A percentile compares a stretch with the other conserved stretches of the same genome.
Evolutionary conservation across 1,140 invertebrate genomes (phyloP).

Genomic region (Luehdorfia chinensis): DNA sequence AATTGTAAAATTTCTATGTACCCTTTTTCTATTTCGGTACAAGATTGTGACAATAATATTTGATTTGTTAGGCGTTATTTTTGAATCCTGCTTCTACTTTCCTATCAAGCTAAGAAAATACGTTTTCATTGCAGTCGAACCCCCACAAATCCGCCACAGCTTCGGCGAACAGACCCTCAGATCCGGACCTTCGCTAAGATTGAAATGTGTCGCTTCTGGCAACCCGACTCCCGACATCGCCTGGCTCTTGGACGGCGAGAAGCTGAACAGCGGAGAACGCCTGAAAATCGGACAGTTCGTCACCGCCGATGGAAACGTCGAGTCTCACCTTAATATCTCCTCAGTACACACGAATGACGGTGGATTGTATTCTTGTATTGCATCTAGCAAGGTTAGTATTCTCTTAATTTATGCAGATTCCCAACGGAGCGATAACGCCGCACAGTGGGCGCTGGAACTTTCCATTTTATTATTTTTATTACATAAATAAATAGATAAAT

Average conservation of each 20-base stretch:
- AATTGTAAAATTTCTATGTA: too few species aligned
- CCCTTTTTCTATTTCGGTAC: too few species aligned
- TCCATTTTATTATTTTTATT: too few species aligned
- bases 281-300: slow-evolving; percentile 91
- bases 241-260: slow-evolving; percentile 95
- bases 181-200: slow-evolving; percentile 89
- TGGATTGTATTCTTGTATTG: slow-evolving; percentile 94
- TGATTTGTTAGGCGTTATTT: too few species aligned
- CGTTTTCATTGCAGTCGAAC: slow-evolving; percentile 84
- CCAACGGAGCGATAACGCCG: too few species aligned
- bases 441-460: too few species aligned
- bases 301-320: slow-evolving; percentile 92
- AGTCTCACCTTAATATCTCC: slow-evolving; percentile 95
- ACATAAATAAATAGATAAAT: too few species aligned
- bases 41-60: too few species aligned
- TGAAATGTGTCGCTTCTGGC: slow-evolving; percentile 86
- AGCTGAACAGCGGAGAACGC: slow-evolving; percentile 87
- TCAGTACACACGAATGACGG: slow-evolving; percentile 95
- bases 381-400: slow-evolving; percentile 87
- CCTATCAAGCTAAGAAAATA: too few species aligned
- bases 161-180: slow-evolving; percentile 92
- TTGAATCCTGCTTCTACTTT: too few species aligned
- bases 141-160: slow-evolving; percentile 90
- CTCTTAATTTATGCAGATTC: too few species aligned
- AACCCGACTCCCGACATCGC: slow-evolving; percentile 96